Evolutionary conservation across 2,113 vertebrate species (phyloP).

Genomic region (Salvelinus alpinus): DNA sequence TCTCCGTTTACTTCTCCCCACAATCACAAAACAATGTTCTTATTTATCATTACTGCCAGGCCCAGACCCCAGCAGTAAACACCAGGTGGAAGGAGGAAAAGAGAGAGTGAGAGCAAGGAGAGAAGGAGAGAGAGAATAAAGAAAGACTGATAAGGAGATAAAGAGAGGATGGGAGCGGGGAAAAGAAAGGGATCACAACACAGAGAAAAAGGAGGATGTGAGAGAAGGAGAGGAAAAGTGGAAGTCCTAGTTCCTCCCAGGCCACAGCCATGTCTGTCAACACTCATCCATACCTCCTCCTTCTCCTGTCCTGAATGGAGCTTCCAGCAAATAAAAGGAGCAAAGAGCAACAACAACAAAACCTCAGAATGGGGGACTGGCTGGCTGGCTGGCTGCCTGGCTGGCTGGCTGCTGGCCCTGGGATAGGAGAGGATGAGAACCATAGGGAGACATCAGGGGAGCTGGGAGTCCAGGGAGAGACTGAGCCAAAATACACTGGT

Average conservation of each 20-base stretch:
- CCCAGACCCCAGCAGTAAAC: too few relatives aligned
- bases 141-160: neutral
- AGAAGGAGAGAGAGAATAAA: neutral
- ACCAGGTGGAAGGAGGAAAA: too few relatives aligned
- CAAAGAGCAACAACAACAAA: slow-evolving; percentile 14
- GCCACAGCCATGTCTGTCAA: slow-evolving; percentile 44
- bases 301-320: slow-evolving; percentile 44
- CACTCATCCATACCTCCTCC: slow-evolving; percentile 11
- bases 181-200: too few relatives aligned
- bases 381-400: too few relatives aligned
- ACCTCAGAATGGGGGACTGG: slow-evolving; percentile 8
- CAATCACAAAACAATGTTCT: neutral
- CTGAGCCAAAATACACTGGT: too few relatives aligned
- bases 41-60: too few relatives aligned
- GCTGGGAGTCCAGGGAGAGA: too few relatives aligned
- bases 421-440: neutral
- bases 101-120: too few relatives aligned
- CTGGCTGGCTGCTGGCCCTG: slow-evolving; percentile 23
- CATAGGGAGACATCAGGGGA: slow-evolving; percentile 1
- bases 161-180: slow-evolving; percentile 8
- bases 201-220: slow-evolving; percentile 15
- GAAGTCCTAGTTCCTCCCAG: slow-evolving; percentile 22
- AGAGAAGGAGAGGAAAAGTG: slow-evolving; percentile 23
- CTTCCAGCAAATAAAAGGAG: slow-evolving; percentile 28
- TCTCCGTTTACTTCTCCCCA: neutral